Base-by-base conservation (phyloP, 30 jellyfish, hydroid and myxozoan genomes). In the Phacellophora camtschatica region DNA sequence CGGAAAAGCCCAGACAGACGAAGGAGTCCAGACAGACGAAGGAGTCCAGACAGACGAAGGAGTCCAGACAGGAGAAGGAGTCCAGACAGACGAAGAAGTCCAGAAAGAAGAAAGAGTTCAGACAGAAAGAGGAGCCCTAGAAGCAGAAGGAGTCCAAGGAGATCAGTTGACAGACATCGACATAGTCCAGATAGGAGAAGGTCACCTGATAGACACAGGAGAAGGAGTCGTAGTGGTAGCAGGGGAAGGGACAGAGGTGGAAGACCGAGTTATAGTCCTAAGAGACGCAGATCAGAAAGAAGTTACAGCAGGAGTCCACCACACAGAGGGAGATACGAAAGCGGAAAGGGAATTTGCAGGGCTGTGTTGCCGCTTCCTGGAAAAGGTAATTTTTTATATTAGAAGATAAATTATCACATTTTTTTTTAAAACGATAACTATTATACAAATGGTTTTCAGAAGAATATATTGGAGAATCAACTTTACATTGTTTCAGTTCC, bases 351-450 rank as follows among this genome's bases (percentile, higher is more conserved):
- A 35, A 74, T 92, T 24, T 74, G 95, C 22, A 73, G 98, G 55
- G 98, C 98, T 4, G 98, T 92, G 20, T 25, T 83, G 34, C 95
- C 95, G 5, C 95, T 87, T 0, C 84, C 95, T 2, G 87, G 95
- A 4, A 83, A 57, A 43, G 87, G 87, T 83, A 69, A 59, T 53
- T 12, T 55, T 11, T 49, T 1, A 29, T 9, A 3, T 58, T n/a
- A n/a, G n/a, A n/a, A n/a, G n/a, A n/a, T n/a, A n/a, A 48, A 13
- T 31, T 35, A 3, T 45, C 3, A 5, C 15, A 4, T 15, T 28
- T 18, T 24, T 31, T 29, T 6, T 30, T 35, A 33, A 30, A 15
- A 10, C 19, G 24, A 15, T 10, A 23, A 55, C 11, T 24, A 11
- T 15, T 55, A 7, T 8, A 55, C 32, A 55, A 23, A 11, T 8